Percentiles rank a stretch among this genome's conserved stretches.
Conservation (phyloP, 2,888 invertebrate species). For the Acanthosepion lycidas region DNA sequence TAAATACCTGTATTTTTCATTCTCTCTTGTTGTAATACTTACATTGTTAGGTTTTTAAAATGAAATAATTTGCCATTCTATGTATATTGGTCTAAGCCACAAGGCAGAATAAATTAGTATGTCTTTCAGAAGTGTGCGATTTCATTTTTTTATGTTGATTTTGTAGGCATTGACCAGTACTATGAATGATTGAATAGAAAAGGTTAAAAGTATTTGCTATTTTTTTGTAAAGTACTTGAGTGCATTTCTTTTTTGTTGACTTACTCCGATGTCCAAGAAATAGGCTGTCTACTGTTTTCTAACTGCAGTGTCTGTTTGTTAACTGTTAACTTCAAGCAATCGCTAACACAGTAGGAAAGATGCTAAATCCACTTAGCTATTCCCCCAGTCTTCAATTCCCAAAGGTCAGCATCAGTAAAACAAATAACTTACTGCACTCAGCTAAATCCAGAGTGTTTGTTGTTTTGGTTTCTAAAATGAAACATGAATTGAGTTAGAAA, state of each 20-base stretch:
- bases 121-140: neutral
- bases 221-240: neutral
- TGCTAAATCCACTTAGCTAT: neutral
- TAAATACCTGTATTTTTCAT: too few relatives aligned
- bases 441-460: neutral
- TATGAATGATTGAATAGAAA: neutral
- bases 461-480: neutral
- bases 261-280: neutral
- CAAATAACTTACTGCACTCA: neutral
- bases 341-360: neutral
- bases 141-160: neutral
- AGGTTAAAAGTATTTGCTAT: neutral
- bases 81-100: neutral
- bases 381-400: neutral
- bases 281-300: neutral
- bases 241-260: neutral
- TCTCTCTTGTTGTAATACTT: too few relatives aligned
- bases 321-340: neutral
- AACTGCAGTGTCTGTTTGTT: neutral
- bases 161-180: neutral
- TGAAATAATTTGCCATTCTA: too few relatives aligned
- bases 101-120: too few relatives aligned
- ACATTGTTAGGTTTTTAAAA: too few relatives aligned
- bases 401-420: slow-evolving; percentile 6
- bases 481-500: neutral